Conservation (phyloP, 2,113 vertebrate genomes). For the Illadopsis cleaveri region DNA sequence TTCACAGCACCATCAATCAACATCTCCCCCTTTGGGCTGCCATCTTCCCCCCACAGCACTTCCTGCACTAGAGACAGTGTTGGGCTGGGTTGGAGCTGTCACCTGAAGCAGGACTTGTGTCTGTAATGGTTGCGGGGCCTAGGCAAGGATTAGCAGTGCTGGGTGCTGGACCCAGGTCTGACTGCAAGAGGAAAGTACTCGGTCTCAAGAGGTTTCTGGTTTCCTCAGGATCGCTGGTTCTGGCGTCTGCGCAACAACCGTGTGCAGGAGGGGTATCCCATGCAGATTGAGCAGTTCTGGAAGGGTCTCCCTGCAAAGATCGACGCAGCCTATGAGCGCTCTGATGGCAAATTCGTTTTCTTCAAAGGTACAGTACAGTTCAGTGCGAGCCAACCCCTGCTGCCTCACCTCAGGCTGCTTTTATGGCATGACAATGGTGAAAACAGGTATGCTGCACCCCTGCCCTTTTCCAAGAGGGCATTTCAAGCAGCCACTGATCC, state of each 20-base stretch:
- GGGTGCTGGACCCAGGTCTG: background rate
- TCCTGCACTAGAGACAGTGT: background rate
- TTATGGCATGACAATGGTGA: background rate
- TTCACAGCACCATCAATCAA: background rate
- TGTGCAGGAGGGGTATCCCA: constrained; percentile 96
- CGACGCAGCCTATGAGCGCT: constrained; percentile 94
- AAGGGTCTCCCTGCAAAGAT: constrained; percentile 93
- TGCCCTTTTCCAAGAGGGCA: background rate
- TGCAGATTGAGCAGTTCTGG: constrained; percentile 99
- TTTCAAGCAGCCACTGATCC: background rate
- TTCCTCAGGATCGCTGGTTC: constrained; percentile 90
- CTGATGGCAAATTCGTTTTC: constrained; percentile 96
- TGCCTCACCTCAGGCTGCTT: background rate
- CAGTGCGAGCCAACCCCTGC: background rate
- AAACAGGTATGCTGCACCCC: accelerated
- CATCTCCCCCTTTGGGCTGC: background rate
- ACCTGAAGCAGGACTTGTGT: background rate
- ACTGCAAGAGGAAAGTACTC: background rate
- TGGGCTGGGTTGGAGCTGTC: background rate
- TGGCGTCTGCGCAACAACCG: constrained; percentile 97
- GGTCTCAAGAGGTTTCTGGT: constrained; percentile 5
- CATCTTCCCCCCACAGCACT: background rate
- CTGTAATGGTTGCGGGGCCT: background rate
- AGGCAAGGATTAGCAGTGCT: background rate
- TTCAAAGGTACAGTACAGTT: constrained; percentile 87